A percentile compares a stretch with the other conserved stretches of the same genome.
These are phyloP conservation scores for Phasia obesa DNA, from an alignment of 2,888 invertebrate genomes.

Conservation along the genomic window DNA sequence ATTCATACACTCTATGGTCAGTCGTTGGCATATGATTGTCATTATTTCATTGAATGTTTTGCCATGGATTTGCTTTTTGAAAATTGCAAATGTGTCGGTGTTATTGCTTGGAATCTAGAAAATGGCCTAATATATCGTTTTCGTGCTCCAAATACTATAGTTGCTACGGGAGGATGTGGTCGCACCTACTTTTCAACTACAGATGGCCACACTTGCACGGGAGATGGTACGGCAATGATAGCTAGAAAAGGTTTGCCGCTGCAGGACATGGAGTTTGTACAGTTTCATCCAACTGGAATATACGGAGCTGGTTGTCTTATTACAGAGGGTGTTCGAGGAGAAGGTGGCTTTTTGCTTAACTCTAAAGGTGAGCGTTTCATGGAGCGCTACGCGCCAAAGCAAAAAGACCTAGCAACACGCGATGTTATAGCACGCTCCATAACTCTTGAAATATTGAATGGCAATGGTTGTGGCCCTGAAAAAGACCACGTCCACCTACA, in stretches of 20 bases:
- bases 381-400: constrained; percentile 98
- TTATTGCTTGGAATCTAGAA: constrained; percentile 95
- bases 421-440: constrained; percentile 98
- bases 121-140: constrained; percentile 96
- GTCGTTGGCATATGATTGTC: constrained; percentile 96
- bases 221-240: constrained; percentile 98
- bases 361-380: constrained; percentile 98
- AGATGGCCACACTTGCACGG: constrained; percentile 98
- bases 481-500: constrained; percentile 97
- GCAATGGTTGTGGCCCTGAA: constrained; percentile 96
- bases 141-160: constrained; percentile 85
- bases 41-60: constrained; percentile 99
- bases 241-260: constrained; percentile 94
- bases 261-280: constrained; percentile 99
- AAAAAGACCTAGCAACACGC: constrained; percentile 97
- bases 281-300: constrained; percentile 99
- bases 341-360: constrained; percentile 98
- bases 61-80: constrained; percentile 98
- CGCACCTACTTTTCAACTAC: constrained; percentile 98
- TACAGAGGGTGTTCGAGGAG: constrained; percentile 97
- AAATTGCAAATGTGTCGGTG: constrained; percentile 93
- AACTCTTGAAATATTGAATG: constrained; percentile 98
- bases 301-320: constrained; percentile 99
- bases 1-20: constrained; percentile 99
- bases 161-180: constrained; percentile 94